These are phyloP conservation scores for Fopius arisanus DNA, from an alignment of 1,140 invertebrate genomes.

Conservation along the genomic window DNA sequence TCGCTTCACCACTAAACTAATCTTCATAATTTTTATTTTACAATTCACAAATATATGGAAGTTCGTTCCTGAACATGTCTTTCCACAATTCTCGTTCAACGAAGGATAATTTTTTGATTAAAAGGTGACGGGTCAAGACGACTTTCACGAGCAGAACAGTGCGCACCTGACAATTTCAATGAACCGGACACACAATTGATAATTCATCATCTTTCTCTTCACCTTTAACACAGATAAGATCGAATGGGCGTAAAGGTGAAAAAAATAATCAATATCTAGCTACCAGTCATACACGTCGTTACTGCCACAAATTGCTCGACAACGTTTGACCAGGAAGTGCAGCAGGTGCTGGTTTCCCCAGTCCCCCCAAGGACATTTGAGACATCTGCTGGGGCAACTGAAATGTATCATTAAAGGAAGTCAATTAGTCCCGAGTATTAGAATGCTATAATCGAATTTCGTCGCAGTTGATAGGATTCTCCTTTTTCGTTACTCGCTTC, in stretches of 20 bases:
- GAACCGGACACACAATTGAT: not conserved
- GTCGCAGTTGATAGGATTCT: too few species aligned
- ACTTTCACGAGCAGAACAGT: not conserved
- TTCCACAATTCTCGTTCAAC: too few species aligned
- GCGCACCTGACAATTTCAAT: not conserved
- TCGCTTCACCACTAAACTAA: too few species aligned
- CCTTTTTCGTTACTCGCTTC: too few species aligned
- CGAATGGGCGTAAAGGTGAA: conserved; percentile 39
- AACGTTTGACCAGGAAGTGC: conserved; percentile 60
- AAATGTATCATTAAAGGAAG: conserved; percentile 36
- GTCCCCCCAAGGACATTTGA: conserved; percentile 62
- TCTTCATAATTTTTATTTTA: not conserved
- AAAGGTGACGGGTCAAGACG: not conserved
- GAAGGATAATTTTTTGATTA: not conserved
- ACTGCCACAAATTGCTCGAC: conserved; percentile 68
- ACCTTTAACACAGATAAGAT: conserved; percentile 47
- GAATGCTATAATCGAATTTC: too few species aligned
- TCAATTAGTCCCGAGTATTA: not conserved
- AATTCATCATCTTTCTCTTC: conserved; percentile 17
- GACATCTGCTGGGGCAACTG: conserved; percentile 69
- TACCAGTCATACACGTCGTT: conserved; percentile 44
- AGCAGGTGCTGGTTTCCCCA: conserved; percentile 49
- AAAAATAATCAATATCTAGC: conserved; percentile 46
- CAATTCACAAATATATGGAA: not conserved
- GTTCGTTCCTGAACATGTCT: not conserved